phyloP scores from a whole-genome alignment of 2,797 vertebrate genomes.

The Lepilemur ruficaudatus region DNA sequence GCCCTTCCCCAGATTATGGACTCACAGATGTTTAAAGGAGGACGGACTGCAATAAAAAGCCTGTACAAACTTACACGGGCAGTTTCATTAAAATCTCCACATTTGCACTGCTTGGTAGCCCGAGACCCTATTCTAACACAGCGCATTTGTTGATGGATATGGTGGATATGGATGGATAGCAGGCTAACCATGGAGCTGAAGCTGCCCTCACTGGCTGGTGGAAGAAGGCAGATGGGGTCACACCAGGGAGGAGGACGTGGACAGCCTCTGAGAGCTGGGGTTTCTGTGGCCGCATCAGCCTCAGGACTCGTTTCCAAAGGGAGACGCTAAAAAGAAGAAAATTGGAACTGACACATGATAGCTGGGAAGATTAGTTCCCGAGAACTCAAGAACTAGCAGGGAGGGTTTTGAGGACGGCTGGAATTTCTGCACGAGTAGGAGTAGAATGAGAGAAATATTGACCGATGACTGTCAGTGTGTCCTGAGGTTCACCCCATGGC shows the following conservation, averaged over 20 bases:
- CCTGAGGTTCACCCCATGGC: neutral
- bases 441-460: neutral
- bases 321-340: neutral
- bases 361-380: neutral
- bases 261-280: neutral
- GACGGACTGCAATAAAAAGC: neutral
- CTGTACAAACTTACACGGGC: neutral
- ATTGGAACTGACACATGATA: neutral
- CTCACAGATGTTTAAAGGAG: neutral
- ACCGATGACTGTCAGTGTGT: neutral
- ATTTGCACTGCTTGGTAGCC: neutral
- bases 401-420: neutral
- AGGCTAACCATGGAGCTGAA: neutral
- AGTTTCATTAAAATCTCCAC: neutral
- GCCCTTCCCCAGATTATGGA: neutral
- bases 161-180: too few species aligned
- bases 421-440: neutral
- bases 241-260: neutral
- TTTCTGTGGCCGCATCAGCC: neutral
- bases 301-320: neutral
- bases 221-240: neutral
- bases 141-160: neutral
- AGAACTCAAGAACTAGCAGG: neutral
- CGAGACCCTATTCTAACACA: neutral
- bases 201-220: neutral